These are phyloP conservation scores for Catonia carolina DNA, from an alignment of 2,888 invertebrate species.

Conservation along the genomic window DNA sequence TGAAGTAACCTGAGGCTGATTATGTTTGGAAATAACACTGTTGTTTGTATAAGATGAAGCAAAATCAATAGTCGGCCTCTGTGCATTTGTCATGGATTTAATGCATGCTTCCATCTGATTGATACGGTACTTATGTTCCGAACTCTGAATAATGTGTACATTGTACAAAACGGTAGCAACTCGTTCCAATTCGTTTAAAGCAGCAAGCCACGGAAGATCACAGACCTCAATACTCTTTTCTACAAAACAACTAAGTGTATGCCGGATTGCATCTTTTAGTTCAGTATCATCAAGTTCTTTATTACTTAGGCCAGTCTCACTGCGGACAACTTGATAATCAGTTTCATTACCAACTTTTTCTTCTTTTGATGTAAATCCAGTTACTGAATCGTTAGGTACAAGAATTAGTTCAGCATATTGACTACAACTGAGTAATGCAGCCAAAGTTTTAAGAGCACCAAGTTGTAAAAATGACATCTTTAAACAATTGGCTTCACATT, in stretches of 20 bases:
- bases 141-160: constrained; percentile 21
- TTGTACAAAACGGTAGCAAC: constrained; percentile 45
- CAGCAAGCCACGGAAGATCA: constrained; percentile 44
- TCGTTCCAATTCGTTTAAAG: constrained; percentile 46
- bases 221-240: constrained; percentile 35
- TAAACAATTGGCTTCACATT: constrained; percentile 45
- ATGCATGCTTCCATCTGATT: not conserved
- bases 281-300: constrained; percentile 26
- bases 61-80: no score
- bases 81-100: no score
- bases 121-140: constrained; percentile 16
- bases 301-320: no score
- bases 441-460: constrained; percentile 50
- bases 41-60: no score
- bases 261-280: constrained; percentile 39
- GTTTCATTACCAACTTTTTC: constrained; percentile 22
- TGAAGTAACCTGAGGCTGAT: no score
- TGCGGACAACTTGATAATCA: no score
- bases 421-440: constrained; percentile 47
- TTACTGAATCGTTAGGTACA: constrained; percentile 39
- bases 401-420: constrained; percentile 51
- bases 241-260: constrained; percentile 39
- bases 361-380: constrained; percentile 32
- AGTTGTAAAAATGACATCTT: constrained; percentile 49
- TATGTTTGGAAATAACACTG: no score